phyloP scores from a whole-genome alignment of 2,113 vertebrate genomes.

The Axis porcinus region DNA sequence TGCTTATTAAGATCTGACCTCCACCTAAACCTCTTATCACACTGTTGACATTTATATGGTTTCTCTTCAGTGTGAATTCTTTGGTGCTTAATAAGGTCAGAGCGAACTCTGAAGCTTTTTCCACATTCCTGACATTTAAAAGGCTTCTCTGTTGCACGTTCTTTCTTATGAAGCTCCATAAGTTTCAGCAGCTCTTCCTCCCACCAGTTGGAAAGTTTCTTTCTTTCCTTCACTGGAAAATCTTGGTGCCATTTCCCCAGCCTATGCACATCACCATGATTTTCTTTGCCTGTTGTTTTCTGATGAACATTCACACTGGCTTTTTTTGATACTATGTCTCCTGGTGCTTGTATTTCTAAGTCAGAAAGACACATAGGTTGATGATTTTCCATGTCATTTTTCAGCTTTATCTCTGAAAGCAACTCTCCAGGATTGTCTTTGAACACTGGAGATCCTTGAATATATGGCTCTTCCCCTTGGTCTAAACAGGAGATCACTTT shows the following conservation, averaged over 20 bases:
- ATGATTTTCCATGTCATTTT: conserved; percentile 35
- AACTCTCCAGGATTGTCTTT: background rate
- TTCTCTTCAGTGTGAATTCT: conserved; percentile 77
- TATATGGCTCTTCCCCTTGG: conserved; percentile 52
- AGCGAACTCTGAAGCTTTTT: conserved; percentile 74
- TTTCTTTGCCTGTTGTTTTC: conserved; percentile 53
- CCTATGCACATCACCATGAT: conserved; percentile 3
- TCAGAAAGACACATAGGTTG: conserved; percentile 4
- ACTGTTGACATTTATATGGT: conserved; percentile 70
- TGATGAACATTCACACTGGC: background rate
- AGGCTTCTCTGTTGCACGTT: conserved; percentile 61
- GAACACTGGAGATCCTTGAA: background rate
- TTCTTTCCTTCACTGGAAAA: conserved; percentile 43
- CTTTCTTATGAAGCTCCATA: conserved; percentile 63
- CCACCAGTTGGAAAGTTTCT: conserved; percentile 58
- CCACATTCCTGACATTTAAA: conserved; percentile 74
- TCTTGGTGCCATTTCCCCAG: conserved; percentile 14
- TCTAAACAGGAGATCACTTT: conserved; percentile 61
- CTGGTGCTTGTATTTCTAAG: conserved; percentile 28
- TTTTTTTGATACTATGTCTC: conserved; percentile 18
- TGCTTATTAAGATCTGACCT: conserved; percentile 76
- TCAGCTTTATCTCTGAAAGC: conserved; percentile 19
- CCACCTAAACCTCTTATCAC: conserved; percentile 71
- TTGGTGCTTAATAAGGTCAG: conserved; percentile 76
- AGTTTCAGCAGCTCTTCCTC: conserved; percentile 66